These are phyloP conservation scores for Halcyon badia DNA, from an alignment of 2,797 vertebrate species.

Conservation along the genomic window DNA sequence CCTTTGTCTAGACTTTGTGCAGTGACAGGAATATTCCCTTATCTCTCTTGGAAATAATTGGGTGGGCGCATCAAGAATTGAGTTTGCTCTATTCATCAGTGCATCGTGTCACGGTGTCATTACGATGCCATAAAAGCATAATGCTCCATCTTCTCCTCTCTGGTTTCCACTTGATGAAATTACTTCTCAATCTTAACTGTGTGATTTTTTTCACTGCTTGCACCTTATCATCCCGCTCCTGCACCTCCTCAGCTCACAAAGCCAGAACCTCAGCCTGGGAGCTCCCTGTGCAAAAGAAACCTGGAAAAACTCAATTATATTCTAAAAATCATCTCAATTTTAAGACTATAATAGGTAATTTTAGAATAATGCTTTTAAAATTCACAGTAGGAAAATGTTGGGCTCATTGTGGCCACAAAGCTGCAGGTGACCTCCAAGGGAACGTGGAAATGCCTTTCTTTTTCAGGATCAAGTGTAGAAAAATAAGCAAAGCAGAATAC, in stretches of 20 bases:
- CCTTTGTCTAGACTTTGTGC: not conserved
- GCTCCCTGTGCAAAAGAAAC: not conserved
- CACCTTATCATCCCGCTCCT: not conserved
- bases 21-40: not conserved
- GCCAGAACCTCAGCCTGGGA: not conserved
- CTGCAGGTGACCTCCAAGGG: not conserved
- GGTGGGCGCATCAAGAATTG: not conserved
- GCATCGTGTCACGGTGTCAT: accelerated
- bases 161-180: not conserved
- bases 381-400: not conserved
- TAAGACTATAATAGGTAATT: not conserved
- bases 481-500: not conserved
- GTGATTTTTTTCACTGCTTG: not conserved
- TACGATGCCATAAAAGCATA: not conserved
- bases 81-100: not conserved
- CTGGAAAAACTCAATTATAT: not conserved
- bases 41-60: not conserved
- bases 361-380: not conserved
- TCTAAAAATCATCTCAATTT: not conserved
- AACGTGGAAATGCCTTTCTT: not conserved
- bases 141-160: not conserved
- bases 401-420: not conserved
- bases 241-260: not conserved
- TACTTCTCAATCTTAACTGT: not conserved
- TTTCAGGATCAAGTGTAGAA: not conserved